Evolutionary conservation across 2,113 vertebrate species (phyloP).

Genomic region (Columba janthina): DNA sequence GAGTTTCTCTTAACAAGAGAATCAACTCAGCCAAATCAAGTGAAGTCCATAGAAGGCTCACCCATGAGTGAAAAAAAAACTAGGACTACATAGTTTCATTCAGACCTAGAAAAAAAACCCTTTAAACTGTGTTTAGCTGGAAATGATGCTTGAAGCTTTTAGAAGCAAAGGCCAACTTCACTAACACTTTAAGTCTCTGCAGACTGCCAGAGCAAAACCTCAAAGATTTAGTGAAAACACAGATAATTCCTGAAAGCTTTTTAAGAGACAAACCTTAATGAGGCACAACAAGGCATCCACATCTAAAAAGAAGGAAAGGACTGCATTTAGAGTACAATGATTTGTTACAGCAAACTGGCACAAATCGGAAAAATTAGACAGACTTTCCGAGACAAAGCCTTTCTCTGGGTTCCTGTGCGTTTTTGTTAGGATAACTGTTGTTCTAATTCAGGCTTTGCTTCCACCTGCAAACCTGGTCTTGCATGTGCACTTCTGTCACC

Average conservation of each 20-base stretch:
- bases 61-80: background rate
- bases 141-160: background rate
- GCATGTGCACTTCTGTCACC: background rate
- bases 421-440: background rate
- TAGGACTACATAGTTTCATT: background rate
- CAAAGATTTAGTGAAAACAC: background rate
- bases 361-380: background rate
- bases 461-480: background rate
- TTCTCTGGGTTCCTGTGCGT: background rate
- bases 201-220: background rate
- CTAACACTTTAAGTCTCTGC: background rate
- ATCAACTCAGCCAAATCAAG: background rate
- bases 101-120: background rate
- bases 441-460: background rate
- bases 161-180: background rate
- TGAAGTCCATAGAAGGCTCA: background rate
- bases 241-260: background rate
- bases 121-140: background rate
- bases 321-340: background rate
- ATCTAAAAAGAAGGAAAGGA: background rate
- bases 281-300: background rate
- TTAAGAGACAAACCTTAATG: background rate
- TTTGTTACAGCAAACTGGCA: background rate
- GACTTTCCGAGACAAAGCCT: background rate
- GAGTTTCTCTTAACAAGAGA: background rate